A percentile compares a stretch with the other conserved stretches of the same genome.
phyloP scores from a whole-genome alignment of 2,797 vertebrate species.

The Gastrophryne carolinensis region DNA sequence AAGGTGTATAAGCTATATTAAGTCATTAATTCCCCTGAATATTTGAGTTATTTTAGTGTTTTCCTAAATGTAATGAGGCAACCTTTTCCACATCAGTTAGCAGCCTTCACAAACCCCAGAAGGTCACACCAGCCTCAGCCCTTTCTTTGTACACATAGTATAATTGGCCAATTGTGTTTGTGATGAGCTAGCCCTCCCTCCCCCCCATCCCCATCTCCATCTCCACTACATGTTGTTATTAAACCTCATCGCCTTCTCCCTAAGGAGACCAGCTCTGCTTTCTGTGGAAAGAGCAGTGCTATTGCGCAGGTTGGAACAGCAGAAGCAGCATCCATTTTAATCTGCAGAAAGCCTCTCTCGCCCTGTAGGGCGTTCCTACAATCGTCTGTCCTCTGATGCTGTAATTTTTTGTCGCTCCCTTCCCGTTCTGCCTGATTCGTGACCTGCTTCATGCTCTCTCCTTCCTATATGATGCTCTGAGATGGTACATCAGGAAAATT shows the following conservation, averaged over 20 bases:
- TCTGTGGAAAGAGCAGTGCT: slow-evolving; percentile 63
- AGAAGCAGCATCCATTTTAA: slow-evolving; percentile 71
- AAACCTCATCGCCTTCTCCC: slow-evolving; percentile 60
- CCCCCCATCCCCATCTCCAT: slow-evolving; percentile 60
- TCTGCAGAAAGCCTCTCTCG: slow-evolving; percentile 65
- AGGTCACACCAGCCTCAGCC: slow-evolving; percentile 66
- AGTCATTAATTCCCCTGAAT: neutral
- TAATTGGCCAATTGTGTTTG: slow-evolving; percentile 73
- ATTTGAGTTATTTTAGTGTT: neutral
- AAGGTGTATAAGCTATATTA: no score
- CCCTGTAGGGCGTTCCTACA: slow-evolving; percentile 58
- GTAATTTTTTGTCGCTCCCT: neutral
- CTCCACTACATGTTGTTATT: slow-evolving; percentile 56
- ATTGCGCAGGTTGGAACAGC: slow-evolving; percentile 72
- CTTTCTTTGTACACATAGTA: slow-evolving; percentile 62
- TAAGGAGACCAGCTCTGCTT: slow-evolving; percentile 66
- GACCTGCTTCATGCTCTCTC: slow-evolving; percentile 54
- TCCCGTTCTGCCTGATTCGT: slow-evolving; percentile 43
- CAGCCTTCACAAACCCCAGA: slow-evolving; percentile 64
- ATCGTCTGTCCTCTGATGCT: slow-evolving; percentile 18
- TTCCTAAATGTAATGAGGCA: slow-evolving; percentile 29
- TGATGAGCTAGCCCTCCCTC: slow-evolving; percentile 60
- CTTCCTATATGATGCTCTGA: slow-evolving; percentile 86
- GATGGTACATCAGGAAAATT: slow-evolving; percentile 97
- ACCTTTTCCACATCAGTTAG: slow-evolving; percentile 63